These are phyloP conservation scores for Aphodius granarius DNA, from an alignment of 2,888 invertebrate species.

Conservation along the genomic window DNA sequence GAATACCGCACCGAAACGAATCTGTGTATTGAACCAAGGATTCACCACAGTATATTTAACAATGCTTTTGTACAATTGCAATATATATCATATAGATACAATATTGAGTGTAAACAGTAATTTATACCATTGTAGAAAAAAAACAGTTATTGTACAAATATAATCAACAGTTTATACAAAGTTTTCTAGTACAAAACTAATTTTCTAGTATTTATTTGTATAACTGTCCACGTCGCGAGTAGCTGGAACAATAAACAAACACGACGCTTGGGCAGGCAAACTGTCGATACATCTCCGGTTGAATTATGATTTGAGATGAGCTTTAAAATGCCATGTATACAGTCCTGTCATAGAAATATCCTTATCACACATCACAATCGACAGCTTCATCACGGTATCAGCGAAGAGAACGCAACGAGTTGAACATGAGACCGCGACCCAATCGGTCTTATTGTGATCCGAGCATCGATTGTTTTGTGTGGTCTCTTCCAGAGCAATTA, in stretches of 20 bases:
- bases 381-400: conserved; percentile 45
- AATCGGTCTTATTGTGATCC: not conserved
- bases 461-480: not conserved
- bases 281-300: not conserved
- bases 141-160: no score
- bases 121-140: no score
- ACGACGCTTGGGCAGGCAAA: not conserved
- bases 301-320: conserved; percentile 20
- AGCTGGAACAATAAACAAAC: not conserved
- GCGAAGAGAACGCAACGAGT: conserved; percentile 15
- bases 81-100: no score
- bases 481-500: not conserved
- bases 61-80: not conserved
- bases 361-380: conserved; percentile 47
- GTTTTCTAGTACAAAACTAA: no score
- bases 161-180: no score
- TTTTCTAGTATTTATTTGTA: no score
- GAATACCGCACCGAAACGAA: not conserved
- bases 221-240: not conserved
- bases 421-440: conserved; percentile 11
- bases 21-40: not conserved
- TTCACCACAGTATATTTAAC: not conserved
- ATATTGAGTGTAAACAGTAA: no score
- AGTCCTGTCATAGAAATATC: conserved; percentile 43
- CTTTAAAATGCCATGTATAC: conserved; percentile 25